A percentile compares a stretch with the other conserved stretches of the same genome.
Evolutionary conservation across 35 echinoderm and acorn worm genomes (phyloP).

Genomic region (Eucidaris tribuloides): DNA sequence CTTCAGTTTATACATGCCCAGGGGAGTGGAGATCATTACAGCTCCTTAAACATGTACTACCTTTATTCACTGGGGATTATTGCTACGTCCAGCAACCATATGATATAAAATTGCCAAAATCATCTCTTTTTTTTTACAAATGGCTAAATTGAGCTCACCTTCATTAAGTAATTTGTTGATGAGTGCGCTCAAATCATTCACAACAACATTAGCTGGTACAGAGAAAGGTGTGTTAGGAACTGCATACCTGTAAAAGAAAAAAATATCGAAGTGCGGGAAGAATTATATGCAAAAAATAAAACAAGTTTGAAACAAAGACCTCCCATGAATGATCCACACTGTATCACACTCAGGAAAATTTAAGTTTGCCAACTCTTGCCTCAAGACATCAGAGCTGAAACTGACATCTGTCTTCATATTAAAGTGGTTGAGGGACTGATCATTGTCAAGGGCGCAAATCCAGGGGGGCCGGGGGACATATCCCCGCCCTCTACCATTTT

Average conservation of each 20-base stretch:
- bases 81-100: neutral
- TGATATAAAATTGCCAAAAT: neutral
- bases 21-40: neutral
- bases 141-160: constrained; percentile 45
- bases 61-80: neutral
- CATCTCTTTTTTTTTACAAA: neutral
- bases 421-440: too few species aligned
- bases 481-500: too few species aligned
- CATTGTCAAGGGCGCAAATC: too few species aligned
- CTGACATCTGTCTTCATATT: too few species aligned
- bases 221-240: constrained; percentile 88
- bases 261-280: neutral
- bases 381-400: too few species aligned
- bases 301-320: too few species aligned
- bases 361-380: too few species aligned
- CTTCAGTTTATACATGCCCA: neutral
- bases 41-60: neutral
- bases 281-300: too few species aligned
- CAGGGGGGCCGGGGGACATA: too few species aligned
- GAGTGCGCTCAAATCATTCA: constrained; percentile 82
- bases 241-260: constrained; percentile 47
- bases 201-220: constrained; percentile 77
- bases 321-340: too few species aligned
- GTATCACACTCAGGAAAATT: too few species aligned
- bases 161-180: constrained; percentile 90